Percentiles rank a stretch among this genome's conserved stretches.
Evolutionary conservation across 2,888 invertebrate species (phyloP).

Genomic region (Ommatoiulus sabulosus): DNA sequence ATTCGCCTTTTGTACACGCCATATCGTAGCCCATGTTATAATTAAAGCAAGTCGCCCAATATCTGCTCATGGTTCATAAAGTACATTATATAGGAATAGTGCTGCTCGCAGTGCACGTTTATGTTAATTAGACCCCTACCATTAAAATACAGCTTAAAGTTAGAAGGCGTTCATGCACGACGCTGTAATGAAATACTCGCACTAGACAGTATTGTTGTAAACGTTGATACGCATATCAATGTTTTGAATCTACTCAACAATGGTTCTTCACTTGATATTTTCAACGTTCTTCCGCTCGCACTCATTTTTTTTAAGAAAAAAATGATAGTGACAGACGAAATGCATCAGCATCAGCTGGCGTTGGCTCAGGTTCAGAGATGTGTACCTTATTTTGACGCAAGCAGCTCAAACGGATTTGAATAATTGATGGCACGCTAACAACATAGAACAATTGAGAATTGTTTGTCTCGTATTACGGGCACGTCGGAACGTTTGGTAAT

Average conservation of each 20-base stretch:
- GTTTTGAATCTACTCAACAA: not conserved
- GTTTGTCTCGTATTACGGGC: not conserved
- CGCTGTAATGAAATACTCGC: slow-evolving; percentile 17
- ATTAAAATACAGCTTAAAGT: slow-evolving; percentile 22
- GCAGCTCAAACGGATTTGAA: not conserved
- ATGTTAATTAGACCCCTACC: slow-evolving; percentile 28
- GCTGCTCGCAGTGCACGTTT: not conserved
- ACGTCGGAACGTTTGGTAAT: not conserved
- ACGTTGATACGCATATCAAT: slow-evolving; percentile 34
- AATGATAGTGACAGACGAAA: not conserved
- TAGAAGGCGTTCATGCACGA: slow-evolving; percentile 9
- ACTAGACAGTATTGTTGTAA: slow-evolving; percentile 16
- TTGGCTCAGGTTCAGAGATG: slow-evolving; percentile 8
- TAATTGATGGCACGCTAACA: slow-evolving; percentile 20
- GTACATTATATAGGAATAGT: not conserved
- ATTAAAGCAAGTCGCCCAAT: slow-evolving; percentile 11
- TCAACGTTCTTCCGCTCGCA: not conserved
- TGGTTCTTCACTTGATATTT: not conserved
- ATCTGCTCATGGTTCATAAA: slow-evolving; percentile 20
- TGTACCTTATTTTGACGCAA: not conserved
- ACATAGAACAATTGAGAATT: not conserved
- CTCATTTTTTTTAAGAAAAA: not conserved
- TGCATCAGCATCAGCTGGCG: slow-evolving; percentile 27
- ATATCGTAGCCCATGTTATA: not conserved
- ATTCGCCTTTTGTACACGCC: not conserved